Evolutionary conservation across 2,888 invertebrate species (phyloP), one percentile per base, ranked within the genome.

Genomic region (Molanna angustata): DNA sequence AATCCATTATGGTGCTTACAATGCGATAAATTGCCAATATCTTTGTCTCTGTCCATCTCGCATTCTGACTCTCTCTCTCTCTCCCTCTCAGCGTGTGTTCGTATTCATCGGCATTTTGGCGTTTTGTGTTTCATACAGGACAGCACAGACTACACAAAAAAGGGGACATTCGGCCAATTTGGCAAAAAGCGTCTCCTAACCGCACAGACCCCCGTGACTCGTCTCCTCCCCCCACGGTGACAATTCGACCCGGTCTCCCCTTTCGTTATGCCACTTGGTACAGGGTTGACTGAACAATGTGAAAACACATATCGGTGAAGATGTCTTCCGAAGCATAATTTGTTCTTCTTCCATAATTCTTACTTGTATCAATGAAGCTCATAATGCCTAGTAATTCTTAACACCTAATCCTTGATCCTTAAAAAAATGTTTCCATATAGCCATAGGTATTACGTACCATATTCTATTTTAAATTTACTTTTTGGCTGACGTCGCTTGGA

Each of bases 151-250:
- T 35, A 11, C 4, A 35, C 35, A n/a, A 35, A 17, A 42, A 20
- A 42, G 20, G 42, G 42, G 21, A 43, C 43, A 43, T 19, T 27
- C 27, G 43, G 31, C 27, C 43, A 43, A 43, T 43, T 43, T 43
- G 43, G 43, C 31, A 27, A 43, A 43, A 22, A 27, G 43, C 43
- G 27, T 43, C 22, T 22, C 19, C 27, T 16, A 14, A 27, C 43
- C 39, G 14, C 43, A 27, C 2, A 6, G 3, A 14, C 31, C 14
- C 43, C 14, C 27, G 4, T 31, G 3, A 45, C 33, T 33, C 33
- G 33, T 19, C 32, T 14, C 19, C 3, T 18, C 45, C 13, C 45
- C 33, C 45, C 32, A 13, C 16, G 11, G 14, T 9, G 6, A 43
- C 43, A 41, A n/a, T n/a, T n/a, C n/a, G n/a, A n/a, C n/a, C n/a